A percentile compares a stretch with the other conserved stretches of the same genome.
These are phyloP conservation scores for Crepidodera aurea DNA, from an alignment of 2,888 invertebrate genomes.

Conservation along the genomic window DNA sequence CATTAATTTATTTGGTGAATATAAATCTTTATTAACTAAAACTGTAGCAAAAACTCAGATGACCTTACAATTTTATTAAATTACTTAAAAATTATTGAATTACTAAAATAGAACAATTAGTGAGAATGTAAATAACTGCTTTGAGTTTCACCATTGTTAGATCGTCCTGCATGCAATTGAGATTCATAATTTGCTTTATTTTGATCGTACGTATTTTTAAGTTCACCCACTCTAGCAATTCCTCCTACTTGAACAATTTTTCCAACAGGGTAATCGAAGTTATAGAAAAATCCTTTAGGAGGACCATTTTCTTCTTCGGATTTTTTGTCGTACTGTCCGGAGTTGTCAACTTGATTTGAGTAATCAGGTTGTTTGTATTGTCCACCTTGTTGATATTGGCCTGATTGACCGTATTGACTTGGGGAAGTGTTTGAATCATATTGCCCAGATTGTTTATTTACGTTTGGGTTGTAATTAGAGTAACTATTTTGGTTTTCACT, in stretches of 20 bases:
- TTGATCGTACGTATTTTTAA: slow-evolving; percentile 50
- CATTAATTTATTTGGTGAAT: too few relatives aligned
- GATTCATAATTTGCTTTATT: slow-evolving; percentile 55
- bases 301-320: slow-evolving; percentile 54
- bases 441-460: slow-evolving; percentile 1
- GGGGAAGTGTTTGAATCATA: neutral
- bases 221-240: slow-evolving; percentile 47
- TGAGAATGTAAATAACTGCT: neutral
- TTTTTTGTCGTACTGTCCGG: slow-evolving; percentile 36
- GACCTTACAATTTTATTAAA: too few relatives aligned
- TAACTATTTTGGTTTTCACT: slow-evolving; percentile 41
- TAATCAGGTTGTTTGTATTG: slow-evolving; percentile 2
- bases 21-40: too few relatives aligned
- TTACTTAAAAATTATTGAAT: too few relatives aligned
- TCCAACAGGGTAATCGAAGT: slow-evolving; percentile 73
- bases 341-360: slow-evolving; percentile 21
- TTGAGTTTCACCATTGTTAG: neutral
- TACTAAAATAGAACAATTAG: neutral
- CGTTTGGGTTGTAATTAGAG: slow-evolving; percentile 21
- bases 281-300: slow-evolving; percentile 78
- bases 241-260: slow-evolving; percentile 58
- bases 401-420: neutral
- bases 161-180: slow-evolving; percentile 43
- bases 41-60: too few relatives aligned
- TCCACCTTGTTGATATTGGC: slow-evolving; percentile 1